Conservation (phyloP, 1,140 invertebrate species). For the Melanaphis sacchari region DNA sequence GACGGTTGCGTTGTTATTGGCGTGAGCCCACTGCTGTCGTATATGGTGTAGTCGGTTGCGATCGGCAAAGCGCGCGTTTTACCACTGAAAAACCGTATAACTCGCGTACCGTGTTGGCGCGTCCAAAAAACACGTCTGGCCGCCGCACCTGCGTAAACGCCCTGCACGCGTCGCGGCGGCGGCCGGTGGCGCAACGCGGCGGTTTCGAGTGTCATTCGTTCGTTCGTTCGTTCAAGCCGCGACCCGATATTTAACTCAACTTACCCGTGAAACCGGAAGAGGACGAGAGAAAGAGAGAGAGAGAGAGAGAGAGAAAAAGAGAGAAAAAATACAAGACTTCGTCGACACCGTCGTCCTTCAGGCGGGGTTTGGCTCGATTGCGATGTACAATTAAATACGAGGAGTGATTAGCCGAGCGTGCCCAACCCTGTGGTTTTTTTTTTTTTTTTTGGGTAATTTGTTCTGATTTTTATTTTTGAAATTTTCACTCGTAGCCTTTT, state of each 20-base stretch:
- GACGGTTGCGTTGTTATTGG: neutral
- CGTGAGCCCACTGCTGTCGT: neutral
- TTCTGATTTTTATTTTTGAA: no score
- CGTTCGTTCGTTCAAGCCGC: neutral
- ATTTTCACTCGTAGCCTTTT: no score
- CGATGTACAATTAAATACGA: no score
- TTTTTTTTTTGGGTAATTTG: no score
- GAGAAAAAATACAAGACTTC: neutral
- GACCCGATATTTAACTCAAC: neutral
- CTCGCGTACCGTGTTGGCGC: neutral
- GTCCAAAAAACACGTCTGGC: slow-evolving; percentile 50
- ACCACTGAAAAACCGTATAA: slow-evolving; percentile 38
- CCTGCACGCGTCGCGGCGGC: slow-evolving; percentile 12
- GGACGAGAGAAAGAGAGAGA: neutral
- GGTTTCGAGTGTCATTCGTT: slow-evolving; percentile 19
- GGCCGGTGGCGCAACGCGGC: neutral
- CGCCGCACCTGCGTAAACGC: slow-evolving; percentile 49
- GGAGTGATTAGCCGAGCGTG: no score
- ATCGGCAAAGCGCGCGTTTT: slow-evolving; percentile 45
- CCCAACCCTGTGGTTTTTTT: no score
- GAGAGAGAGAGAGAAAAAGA: no score
- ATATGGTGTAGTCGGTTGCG: slow-evolving; percentile 26
- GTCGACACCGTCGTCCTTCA: no score
- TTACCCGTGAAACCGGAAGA: neutral
- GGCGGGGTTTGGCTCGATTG: no score